Evolutionary conservation across 2,888 invertebrate genomes (phyloP), one percentile per base, ranked within the genome.

Genomic region (Congeria kusceri): DNA sequence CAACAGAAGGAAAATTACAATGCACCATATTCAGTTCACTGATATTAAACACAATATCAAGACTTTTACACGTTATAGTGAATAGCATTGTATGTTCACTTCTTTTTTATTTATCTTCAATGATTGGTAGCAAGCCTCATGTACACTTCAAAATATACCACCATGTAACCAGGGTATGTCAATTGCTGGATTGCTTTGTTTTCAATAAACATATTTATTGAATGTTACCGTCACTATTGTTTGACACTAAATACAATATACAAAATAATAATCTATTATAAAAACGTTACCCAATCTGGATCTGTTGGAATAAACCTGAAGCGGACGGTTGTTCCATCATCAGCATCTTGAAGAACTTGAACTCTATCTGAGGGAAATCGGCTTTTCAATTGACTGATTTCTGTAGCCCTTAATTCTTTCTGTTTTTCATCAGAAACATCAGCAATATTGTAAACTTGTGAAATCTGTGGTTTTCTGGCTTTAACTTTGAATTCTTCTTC

Each of bases 221-320:
- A 44, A 13, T 9, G 18, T 9, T 9, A 13, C 46, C 9, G 46
- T 44, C 46, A 18, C 9, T 44, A 18, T 44, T 44, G 18, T 13
- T 13, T 13, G 9, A 44, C 9, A 13, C 11, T 18, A 13, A 18
- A 44, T 18, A 44, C 9, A 44, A 44, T 13, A 44, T 44, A 44
- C 46, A 13, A 9, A 18, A 44, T 44, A 44, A 18, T 44, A 44
- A 9, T 13, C 25, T 20, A 18, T 32, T 53, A 23, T n/a, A 20
- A 49, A 32, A 18, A 56, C 47, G 28, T 87, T 87, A 92, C 92
- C 92, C 92, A 92, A 71, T 92, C 92, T 58, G 92, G 92, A 86
- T 92, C 92, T 53, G 88, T 87, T 46, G 91, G 89, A 29, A 72
- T 73, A 69, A 92, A 91, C 28, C 74, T 64, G 61, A 92, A 78